Conservation (phyloP, 2,888 invertebrate species). For the Parasteatoda lunata region DNA sequence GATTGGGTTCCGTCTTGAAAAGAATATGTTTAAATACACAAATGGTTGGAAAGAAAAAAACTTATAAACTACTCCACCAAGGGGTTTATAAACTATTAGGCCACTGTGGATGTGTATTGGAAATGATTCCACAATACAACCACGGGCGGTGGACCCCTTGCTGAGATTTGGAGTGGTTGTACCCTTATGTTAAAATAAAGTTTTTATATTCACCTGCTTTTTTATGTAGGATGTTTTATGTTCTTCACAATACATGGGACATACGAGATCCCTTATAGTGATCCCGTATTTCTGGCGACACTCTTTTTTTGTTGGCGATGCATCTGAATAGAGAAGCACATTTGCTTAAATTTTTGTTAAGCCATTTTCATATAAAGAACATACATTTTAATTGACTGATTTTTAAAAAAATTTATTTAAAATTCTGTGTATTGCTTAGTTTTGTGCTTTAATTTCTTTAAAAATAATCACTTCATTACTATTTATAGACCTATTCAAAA, state of each 20-base stretch:
- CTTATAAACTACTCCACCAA: constrained; percentile 24
- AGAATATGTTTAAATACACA: neutral
- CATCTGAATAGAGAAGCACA: neutral
- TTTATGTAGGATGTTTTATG: constrained; percentile 47
- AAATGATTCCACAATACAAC: constrained; percentile 25
- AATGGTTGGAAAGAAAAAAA: neutral
- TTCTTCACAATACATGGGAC: constrained; percentile 54
- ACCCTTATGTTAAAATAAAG: constrained; percentile 56
- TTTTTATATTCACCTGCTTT: constrained; percentile 53
- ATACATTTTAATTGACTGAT: too few species aligned
- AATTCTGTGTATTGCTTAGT: too few species aligned
- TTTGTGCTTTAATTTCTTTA: too few species aligned
- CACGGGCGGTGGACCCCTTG: constrained; percentile 38
- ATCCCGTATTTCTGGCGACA: constrained; percentile 11
- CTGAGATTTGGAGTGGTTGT: constrained; percentile 51
- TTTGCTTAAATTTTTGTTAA: too few species aligned
- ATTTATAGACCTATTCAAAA: too few species aligned
- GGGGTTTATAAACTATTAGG: constrained; percentile 66
- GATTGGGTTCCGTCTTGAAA: neutral
- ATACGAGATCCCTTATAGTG: constrained; percentile 53
- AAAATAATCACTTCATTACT: too few species aligned
- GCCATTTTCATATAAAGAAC: too few species aligned
- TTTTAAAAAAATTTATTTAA: too few species aligned
- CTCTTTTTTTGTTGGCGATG: constrained; percentile 15
- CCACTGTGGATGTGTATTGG: constrained; percentile 18